Percentiles rank a stretch among this genome's conserved stretches.
Conservation (phyloP, 1,140 invertebrate species). For the Dinoponera quadriceps region DNA sequence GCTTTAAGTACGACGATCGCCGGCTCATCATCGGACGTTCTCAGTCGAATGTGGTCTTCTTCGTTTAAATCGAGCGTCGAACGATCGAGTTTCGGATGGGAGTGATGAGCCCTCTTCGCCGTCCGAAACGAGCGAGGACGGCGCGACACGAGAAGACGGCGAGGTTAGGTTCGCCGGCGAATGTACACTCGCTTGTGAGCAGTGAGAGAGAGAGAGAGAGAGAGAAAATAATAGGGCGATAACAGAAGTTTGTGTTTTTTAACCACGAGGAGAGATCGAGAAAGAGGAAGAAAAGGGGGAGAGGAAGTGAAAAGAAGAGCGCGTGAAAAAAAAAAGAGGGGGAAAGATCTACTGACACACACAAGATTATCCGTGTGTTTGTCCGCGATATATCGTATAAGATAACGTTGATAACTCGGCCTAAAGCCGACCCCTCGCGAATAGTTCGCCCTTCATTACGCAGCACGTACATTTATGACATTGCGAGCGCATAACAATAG, state of each 20-base stretch:
- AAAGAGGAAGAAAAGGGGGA: too few species aligned
- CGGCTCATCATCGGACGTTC: too few species aligned
- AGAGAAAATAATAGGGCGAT: constrained; percentile 50
- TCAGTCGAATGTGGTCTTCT: background rate
- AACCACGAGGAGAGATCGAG: background rate
- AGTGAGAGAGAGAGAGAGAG: constrained; percentile 1
- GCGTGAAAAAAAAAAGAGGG: too few species aligned
- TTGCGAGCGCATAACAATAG: background rate
- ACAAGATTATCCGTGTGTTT: background rate
- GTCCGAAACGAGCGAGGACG: too few species aligned
- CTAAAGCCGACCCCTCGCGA: constrained; percentile 18
- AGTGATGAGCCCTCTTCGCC: background rate
- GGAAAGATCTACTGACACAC: background rate
- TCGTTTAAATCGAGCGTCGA: background rate
- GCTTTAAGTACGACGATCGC: too few species aligned
- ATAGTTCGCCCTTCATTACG: constrained; percentile 37
- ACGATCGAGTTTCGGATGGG: constrained; percentile 16
- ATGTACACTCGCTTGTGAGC: too few species aligned
- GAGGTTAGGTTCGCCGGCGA: constrained; percentile 59
- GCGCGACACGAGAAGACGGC: constrained; percentile 59
- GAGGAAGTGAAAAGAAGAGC: background rate
- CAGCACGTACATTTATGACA: constrained; percentile 43
- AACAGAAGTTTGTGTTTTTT: constrained; percentile 33
- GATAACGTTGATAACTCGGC: constrained; percentile 26
- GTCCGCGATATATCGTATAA: background rate